These are phyloP conservation scores for Tipula lateralis DNA, from an alignment of 2,888 invertebrate genomes.

Conservation along the genomic window DNA sequence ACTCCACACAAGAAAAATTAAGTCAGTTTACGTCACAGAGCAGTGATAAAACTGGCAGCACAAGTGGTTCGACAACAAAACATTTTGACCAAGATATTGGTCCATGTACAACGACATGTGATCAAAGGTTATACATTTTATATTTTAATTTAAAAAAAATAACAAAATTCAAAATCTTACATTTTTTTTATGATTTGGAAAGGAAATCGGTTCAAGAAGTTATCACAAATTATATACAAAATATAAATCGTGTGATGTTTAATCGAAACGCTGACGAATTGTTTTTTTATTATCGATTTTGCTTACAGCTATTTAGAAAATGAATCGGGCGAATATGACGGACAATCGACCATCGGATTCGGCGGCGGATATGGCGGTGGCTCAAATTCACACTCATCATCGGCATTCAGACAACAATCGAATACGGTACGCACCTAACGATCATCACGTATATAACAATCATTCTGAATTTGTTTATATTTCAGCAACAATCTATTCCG, in stretches of 20 bases:
- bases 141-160: neutral
- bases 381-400: neutral
- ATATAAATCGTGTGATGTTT: neutral
- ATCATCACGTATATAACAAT: neutral
- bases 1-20: constrained; percentile 37
- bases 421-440: neutral
- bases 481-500: neutral
- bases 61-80: neutral
- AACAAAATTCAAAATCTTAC: neutral
- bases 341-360: neutral
- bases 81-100: neutral
- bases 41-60: neutral
- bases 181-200: constrained; percentile 5
- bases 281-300: neutral
- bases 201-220: constrained; percentile 16
- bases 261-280: neutral
- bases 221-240: neutral
- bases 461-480: neutral
- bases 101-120: constrained; percentile 26
- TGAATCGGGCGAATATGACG: neutral
- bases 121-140: constrained; percentile 20
- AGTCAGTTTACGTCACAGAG: constrained; percentile 32
- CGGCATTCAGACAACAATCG: neutral
- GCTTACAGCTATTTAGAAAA: neutral
- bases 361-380: neutral